A percentile compares a stretch with the other conserved stretches of the same genome.
These are phyloP conservation scores for Axis porcinus DNA, from an alignment of 2,113 vertebrate genomes.

Conservation along the genomic window DNA sequence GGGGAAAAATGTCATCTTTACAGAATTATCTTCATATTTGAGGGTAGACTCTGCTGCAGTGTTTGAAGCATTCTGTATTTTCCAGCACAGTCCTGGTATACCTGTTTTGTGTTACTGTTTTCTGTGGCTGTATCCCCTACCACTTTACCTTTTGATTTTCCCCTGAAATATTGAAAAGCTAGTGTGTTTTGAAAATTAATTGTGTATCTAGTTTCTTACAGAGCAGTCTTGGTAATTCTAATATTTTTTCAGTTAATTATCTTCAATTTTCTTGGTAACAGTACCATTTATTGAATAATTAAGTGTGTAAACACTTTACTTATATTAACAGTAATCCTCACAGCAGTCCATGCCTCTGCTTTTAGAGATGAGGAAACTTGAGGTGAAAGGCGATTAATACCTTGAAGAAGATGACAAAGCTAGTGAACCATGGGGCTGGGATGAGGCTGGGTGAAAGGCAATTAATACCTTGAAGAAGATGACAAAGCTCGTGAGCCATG, in stretches of 20 bases:
- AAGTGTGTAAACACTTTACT: neutral
- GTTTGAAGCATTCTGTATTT: neutral
- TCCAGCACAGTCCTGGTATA: neutral
- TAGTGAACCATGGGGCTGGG: neutral
- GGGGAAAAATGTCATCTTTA: neutral
- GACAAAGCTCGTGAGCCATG: neutral
- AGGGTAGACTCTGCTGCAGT: neutral
- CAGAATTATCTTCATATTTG: neutral
- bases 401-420: neutral
- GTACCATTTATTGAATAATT: neutral
- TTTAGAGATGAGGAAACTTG: neutral
- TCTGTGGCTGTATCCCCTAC: neutral
- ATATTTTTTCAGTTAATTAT: neutral
- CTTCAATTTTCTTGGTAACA: neutral
- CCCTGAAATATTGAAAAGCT: neutral
- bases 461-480: neutral
- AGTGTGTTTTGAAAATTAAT: conserved; percentile 30
- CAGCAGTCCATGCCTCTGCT: neutral
- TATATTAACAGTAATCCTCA: neutral
- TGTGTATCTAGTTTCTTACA: neutral
- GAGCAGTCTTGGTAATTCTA: neutral
- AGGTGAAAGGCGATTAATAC: neutral
- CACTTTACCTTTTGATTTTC: conserved; percentile 23
- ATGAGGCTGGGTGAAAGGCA: neutral
- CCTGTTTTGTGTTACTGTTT: conserved; percentile 13